These are phyloP conservation scores for Triplophysa siluroides DNA, from an alignment of 2,113 vertebrate genomes.

Conservation along the genomic window DNA sequence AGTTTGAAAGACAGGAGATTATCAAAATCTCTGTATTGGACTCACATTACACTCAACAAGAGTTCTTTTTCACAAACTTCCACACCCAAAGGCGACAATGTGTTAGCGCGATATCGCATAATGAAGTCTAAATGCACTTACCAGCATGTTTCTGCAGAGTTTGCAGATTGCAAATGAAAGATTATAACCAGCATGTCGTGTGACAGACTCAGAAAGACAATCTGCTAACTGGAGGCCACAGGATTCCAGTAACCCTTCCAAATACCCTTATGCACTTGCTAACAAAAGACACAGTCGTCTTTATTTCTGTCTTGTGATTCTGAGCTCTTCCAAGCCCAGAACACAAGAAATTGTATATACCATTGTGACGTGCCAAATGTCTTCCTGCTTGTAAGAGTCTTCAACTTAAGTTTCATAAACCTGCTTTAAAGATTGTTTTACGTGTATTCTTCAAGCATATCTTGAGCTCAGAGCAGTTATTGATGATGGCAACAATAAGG, in stretches of 20 bases:
- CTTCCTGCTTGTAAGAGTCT: constrained; percentile 18
- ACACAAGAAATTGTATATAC: constrained; percentile 6
- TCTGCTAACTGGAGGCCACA: constrained; percentile 24
- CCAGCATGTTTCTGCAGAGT: constrained; percentile 15
- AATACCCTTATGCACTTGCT: constrained; percentile 16
- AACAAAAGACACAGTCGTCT: constrained; percentile 39
- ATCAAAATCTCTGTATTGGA: constrained; percentile 60
- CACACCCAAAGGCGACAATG: constrained; percentile 51
- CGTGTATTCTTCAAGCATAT: constrained; percentile 34
- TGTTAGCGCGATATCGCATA: constrained; percentile 19
- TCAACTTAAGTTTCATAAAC: constrained; percentile 51
- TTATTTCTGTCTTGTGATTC: constrained; percentile 33
- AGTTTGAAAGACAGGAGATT: constrained; percentile 47
- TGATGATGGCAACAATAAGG: constrained; percentile 6
- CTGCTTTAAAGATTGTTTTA: constrained; percentile 30
- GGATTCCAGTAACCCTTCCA: constrained; percentile 5
- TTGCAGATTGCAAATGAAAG: not conserved
- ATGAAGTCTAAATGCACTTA: constrained; percentile 3
- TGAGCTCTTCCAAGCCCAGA: constrained; percentile 11
- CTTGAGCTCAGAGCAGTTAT: constrained; percentile 28
- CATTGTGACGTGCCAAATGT: constrained; percentile 20
- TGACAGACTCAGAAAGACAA: not conserved
- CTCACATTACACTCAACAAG: constrained; percentile 6
- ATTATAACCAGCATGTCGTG: not conserved
- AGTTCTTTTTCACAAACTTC: constrained; percentile 60